Base-by-base conservation (phyloP, 1,140 invertebrate genomes). In the Drosophila saltans region DNA sequence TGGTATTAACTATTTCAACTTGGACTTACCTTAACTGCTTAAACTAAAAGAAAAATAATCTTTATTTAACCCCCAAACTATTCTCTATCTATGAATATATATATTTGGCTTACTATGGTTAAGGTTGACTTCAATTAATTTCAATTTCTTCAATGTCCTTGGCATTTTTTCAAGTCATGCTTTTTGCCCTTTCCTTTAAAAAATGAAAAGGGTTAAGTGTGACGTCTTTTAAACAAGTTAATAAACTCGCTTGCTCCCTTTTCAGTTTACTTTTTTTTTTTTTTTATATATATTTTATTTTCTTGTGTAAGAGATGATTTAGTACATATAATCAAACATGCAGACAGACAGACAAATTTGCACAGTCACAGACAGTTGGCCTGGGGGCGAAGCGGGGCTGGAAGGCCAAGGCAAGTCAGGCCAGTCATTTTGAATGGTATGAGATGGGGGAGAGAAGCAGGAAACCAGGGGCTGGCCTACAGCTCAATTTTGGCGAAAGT, bases 261-360 rank as follows among this genome's bases (percentile, higher is more conserved):
- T 48, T 43, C 40, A 52, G 45, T 52, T 52, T 52, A 52, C 21
- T 24, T 48, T 21, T 48, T 26, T 26, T 48, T 26, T 26, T 52
- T 52, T 52, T 52, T 10, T 52, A 8, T 48, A 36, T 52, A 10
- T 52, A 8, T 24, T 9, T 9, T 7, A 7, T 52, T 21, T 39
- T 57, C 5, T 30, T 36, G 11, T 58, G 21, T 9, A n/a, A 39
- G 83, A 86, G 72, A 84, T 86, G 82, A 86, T 86, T 88, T 86
- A 81, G 73, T 90, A 71, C 72, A 68, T 70, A 82, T 86, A 81
- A 85, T 85, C 82, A 85, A 85, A 86, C 83, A 86, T 88, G 83
- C 74, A 82, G 81, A 82, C 85, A 86, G 75, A 85, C 71, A 75
- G 69, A 80, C 78, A 72, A 81, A 85, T 85, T 85, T 89, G 85